Conservation (phyloP, 2,888 invertebrate genomes). For the Nymphalis urticae region DNA sequence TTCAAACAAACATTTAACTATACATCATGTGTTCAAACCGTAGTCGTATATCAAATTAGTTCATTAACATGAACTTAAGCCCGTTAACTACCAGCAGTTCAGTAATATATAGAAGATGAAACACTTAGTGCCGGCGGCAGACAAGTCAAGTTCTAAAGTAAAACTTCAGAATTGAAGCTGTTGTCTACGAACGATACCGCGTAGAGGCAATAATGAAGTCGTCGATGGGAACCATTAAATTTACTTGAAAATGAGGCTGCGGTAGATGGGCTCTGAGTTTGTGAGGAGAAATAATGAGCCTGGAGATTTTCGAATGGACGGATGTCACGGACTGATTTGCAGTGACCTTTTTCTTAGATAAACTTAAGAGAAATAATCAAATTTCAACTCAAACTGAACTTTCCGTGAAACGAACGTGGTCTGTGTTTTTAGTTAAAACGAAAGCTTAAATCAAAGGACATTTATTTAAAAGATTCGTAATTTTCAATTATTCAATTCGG, state of each 20-base stretch:
- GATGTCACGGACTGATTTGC: constrained; percentile 16
- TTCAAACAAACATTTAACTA: neutral
- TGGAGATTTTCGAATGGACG: constrained; percentile 15
- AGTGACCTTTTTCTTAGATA: constrained; percentile 22
- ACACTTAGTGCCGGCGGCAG: constrained; percentile 11
- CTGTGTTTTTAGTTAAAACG: constrained; percentile 4
- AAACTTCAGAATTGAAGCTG: constrained; percentile 22
- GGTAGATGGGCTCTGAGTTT: constrained; percentile 20
- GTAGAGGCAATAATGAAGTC: constrained; percentile 33
- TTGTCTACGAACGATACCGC: constrained; percentile 14
- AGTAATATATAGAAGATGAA: constrained; percentile 11
- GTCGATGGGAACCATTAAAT: constrained; percentile 35
- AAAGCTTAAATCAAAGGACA: neutral
- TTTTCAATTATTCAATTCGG: neutral
- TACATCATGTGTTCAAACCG: neutral
- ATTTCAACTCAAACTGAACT: constrained; percentile 13
- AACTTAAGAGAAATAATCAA: constrained; percentile 18
- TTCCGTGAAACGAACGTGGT: constrained; percentile 7
- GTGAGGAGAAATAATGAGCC: constrained; percentile 30
- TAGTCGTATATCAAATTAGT: constrained; percentile 1
- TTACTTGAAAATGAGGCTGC: constrained; percentile 36
- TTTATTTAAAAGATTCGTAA: neutral
- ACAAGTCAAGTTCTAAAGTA: constrained; percentile 13
- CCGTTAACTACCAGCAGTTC: constrained; percentile 9
- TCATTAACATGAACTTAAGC: constrained; percentile 5